phyloP scores from a whole-genome alignment of 2,113 vertebrate genomes.

The Rousettus leschenaultii region DNA sequence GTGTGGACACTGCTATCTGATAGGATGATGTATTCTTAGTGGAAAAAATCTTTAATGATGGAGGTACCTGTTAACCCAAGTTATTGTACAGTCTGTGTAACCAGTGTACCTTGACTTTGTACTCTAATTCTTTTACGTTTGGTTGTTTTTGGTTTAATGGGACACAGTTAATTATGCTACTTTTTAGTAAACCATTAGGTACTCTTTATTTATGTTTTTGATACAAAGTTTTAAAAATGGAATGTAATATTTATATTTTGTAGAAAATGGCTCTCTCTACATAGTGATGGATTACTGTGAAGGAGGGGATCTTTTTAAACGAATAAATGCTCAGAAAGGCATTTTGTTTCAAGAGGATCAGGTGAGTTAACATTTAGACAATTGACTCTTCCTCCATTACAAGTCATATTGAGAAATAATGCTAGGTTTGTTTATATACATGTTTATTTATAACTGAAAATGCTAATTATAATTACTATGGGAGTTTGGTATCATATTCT shows the following conservation, averaged over 20 bases:
- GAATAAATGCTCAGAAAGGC: conserved; percentile 97
- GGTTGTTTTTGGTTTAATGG: neutral
- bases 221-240: neutral
- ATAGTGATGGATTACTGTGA: conserved; percentile 99
- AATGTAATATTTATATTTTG: conserved; percentile 66
- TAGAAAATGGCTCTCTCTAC: conserved; percentile 95
- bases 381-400: neutral
- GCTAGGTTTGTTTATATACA: neutral
- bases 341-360: conserved; percentile 93
- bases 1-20: neutral
- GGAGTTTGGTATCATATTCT: neutral
- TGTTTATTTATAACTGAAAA: neutral
- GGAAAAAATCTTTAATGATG: neutral
- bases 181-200: conserved; percentile 40
- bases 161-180: neutral
- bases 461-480: neutral
- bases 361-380: conserved; percentile 79
- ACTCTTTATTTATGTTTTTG: conserved; percentile 24
- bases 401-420: neutral
- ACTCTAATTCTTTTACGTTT: neutral
- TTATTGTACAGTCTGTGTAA: neutral
- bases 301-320: conserved; percentile 97
- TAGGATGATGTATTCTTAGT: neutral
- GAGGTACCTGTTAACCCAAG: neutral
- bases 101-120: neutral